Evolutionary conservation across 2,888 invertebrate genomes (phyloP).

Genomic region (Dryobotodes eremita): DNA sequence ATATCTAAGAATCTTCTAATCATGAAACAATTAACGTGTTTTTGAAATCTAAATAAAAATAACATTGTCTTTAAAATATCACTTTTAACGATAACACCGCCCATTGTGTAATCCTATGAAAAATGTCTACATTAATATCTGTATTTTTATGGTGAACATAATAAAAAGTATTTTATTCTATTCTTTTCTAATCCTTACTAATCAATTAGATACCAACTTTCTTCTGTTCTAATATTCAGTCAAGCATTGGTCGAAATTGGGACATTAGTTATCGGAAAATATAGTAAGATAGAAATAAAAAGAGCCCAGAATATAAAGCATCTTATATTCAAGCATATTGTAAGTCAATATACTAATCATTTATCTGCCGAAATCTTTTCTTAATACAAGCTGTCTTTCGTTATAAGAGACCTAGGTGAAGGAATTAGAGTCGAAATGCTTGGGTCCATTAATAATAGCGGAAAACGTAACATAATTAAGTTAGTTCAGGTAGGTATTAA

Average conservation of each 20-base stretch:
- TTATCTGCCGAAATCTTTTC: background rate
- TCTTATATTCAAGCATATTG: constrained; percentile 3
- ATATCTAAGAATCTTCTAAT: background rate
- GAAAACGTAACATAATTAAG: background rate
- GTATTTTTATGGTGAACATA: too few species aligned
- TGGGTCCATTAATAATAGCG: too few species aligned
- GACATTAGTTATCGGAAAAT: constrained; percentile 11
- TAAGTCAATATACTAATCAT: constrained; percentile 9
- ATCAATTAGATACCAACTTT: background rate
- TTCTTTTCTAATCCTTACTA: too few species aligned
- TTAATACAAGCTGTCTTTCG: background rate
- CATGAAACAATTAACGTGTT: accelerated
- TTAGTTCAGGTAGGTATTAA: background rate
- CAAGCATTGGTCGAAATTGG: constrained; percentile 27
- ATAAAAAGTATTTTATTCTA: too few species aligned
- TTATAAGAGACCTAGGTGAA: background rate
- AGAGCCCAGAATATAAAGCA: constrained; percentile 28
- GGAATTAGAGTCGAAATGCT: background rate
- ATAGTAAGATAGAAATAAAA: background rate
- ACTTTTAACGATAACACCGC: too few species aligned
- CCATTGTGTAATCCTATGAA: too few species aligned
- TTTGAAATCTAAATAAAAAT: background rate
- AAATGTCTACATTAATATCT: too few species aligned
- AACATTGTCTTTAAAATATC: too few species aligned
- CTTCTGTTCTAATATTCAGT: background rate